Base-by-base conservation (phyloP, 2,797 vertebrate species). In the Halcyon smyrnensis region DNA sequence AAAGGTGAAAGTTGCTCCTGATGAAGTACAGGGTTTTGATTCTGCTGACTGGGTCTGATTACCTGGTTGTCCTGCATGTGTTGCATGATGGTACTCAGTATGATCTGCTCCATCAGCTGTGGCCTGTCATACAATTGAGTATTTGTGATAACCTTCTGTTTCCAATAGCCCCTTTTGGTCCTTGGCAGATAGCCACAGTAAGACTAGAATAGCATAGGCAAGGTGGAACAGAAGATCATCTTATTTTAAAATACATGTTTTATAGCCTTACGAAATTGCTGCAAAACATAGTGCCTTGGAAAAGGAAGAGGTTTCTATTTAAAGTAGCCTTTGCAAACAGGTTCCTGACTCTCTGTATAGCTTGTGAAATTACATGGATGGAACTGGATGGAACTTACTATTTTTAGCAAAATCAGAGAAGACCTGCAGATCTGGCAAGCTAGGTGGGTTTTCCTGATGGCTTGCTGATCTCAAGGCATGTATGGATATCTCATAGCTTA, bases 401-500 rank as follows among this genome's bases (percentile, higher is more conserved):
- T 93, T 97, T 94, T 97, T 93, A 95, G 87, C 69, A 90, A 83
- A 95, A 86, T 93, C 81, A 91, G 92, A 95, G 90, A 93, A 87
- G 93, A 96, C 80, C 92, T 94, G 92, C 39, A 95, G 62, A 56
- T 71, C 78, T 89, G 65, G 83, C 95, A 84, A 46, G 67, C 94
- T 97, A 92, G 60, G 96, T 97, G 96, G 97, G 96, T 97, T 93
- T 56, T 85, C 78, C 85, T 84, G 51, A 93, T 90, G 91, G 65
- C 84, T 95, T 68, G 27, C 43, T 65, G 96, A 93, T 94, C 93
- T 94, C 87, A 93, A 95, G 95, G 76, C 89, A 18, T 88, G 85
- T 86, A 63, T 86, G 91, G 93, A 93, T 91, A 78, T 90, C 81
- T 93, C 87, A 77, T 67, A 79, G 95, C 97, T 97, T 97, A 97